Evolutionary conservation across 2,113 vertebrate genomes (phyloP), one percentile per base, ranked within the genome.

Genomic region (Mellivora capensis): DNA sequence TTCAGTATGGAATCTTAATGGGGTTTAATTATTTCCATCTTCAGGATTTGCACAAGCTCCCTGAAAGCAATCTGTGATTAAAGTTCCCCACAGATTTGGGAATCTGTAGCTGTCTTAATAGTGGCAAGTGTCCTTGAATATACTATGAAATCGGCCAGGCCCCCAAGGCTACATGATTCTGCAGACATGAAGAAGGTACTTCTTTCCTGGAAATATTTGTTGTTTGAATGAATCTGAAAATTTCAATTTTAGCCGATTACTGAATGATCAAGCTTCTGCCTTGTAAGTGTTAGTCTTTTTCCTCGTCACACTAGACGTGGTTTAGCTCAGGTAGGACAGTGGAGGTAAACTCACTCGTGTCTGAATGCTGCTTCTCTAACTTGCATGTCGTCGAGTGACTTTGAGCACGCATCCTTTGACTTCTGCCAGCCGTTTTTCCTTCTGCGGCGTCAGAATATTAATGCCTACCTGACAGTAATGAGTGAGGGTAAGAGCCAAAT

Each of bases 41-140:
- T 96, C 86, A 93, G 93, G 81, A 96, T 96, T 96, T 97, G 90
- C 85, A 97, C 77, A 96, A 98, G 93, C 69, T 95, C 31, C 85
- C 97, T 96, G 87, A 94, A 98, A 98, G 87, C 90, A 97, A 91
- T 31, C 94, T 93, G 88, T 98, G 97, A 98, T 98, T 98, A 98
- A 97, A 97, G 96, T 86, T 97, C 95, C 80, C 97, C 77, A 91
- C 85, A 98, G 98, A 98, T 98, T 87, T 7, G 91, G 93, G 93
- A 97, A 96, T 94, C 96, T 95, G 54, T 87, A 97, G 97, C 79
- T 96, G 82, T 81, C 90, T 23, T 97, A 98, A 97, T 20, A 98
- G 71, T 4, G 1, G 37, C 84, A 97, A 98, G 88, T 87, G 90
- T 69, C 93, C 87, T 97, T 97, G 94, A 97, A 95, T 90, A 96